phyloP scores from a whole-genome alignment of 2,113 vertebrate species.

The Psittacara wagleri region DNA sequence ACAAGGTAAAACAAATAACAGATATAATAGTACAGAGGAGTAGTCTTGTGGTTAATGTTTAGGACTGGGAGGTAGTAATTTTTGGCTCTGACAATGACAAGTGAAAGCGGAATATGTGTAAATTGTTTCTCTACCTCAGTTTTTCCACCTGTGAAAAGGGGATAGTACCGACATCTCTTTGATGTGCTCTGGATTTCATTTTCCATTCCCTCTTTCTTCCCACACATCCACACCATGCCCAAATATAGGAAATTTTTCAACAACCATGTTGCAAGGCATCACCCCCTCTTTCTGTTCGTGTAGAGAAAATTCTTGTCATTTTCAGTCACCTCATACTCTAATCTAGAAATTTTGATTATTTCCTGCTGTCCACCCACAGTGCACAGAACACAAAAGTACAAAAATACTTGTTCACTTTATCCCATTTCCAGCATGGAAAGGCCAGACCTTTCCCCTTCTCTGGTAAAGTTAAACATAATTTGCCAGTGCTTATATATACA shows the following conservation, averaged over 20 bases:
- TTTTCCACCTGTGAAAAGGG: conserved; percentile 42
- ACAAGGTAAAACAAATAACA: conserved; percentile 52
- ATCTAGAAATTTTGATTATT: neutral
- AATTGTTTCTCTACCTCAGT: conserved; percentile 31
- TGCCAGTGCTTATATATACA: neutral
- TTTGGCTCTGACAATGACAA: conserved; percentile 38
- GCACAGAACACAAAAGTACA: neutral
- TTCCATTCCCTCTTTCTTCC: conserved; percentile 43
- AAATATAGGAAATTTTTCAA: neutral
- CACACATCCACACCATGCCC: neutral
- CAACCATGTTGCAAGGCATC: neutral
- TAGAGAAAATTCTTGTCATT: neutral
- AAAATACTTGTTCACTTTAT: neutral
- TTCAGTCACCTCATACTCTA: neutral
- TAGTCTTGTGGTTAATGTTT: conserved; percentile 47
- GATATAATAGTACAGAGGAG: conserved; percentile 25
- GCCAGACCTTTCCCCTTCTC: neutral
- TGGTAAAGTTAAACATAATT: neutral
- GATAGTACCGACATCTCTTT: neutral
- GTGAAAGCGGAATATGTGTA: conserved; percentile 35
- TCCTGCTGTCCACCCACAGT: neutral
- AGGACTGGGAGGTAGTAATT: conserved; percentile 38
- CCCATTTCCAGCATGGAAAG: neutral
- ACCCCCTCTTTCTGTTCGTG: neutral
- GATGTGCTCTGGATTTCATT: conserved; percentile 40